phyloP scores from a whole-genome alignment of 1,140 invertebrate species.

The Hylyphantes graminicola region DNA sequence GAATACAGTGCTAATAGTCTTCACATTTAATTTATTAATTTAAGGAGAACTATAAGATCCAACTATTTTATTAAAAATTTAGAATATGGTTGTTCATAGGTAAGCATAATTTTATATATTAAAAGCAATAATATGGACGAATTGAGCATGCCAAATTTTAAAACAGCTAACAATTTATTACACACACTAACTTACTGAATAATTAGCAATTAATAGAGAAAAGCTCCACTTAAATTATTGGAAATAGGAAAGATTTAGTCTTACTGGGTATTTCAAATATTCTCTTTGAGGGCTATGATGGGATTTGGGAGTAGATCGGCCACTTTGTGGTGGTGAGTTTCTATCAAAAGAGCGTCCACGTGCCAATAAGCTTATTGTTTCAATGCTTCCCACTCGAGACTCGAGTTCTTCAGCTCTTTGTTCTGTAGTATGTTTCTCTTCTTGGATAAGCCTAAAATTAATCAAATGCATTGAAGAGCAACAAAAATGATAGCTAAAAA shows the following conservation, averaged over 20 bases:
- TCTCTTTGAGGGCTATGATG: slow-evolving; percentile 81
- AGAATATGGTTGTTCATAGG: too few relatives aligned
- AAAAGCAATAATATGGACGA: too few relatives aligned
- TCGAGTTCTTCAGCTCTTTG: slow-evolving; percentile 97
- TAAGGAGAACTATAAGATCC: too few relatives aligned
- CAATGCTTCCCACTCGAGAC: slow-evolving; percentile 92
- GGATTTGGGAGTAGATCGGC: slow-evolving; percentile 82
- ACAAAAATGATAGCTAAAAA: too few relatives aligned
- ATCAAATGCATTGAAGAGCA: too few relatives aligned
- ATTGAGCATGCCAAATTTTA: not conserved
- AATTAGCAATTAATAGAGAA: not conserved
- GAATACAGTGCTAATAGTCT: too few relatives aligned
- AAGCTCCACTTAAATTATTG: not conserved
- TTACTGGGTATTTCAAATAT: slow-evolving; percentile 85
- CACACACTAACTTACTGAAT: not conserved
- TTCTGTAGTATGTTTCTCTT: slow-evolving; percentile 97
- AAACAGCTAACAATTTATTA: too few relatives aligned
- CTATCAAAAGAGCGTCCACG: slow-evolving; percentile 78
- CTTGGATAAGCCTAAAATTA: slow-evolving; percentile 84
- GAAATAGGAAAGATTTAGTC: not conserved
- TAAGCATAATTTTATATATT: too few relatives aligned
- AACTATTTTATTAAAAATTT: too few relatives aligned
- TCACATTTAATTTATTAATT: too few relatives aligned
- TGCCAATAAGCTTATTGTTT: slow-evolving; percentile 89
- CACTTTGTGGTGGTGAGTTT: slow-evolving; percentile 80